Conservation (phyloP, 2,797 vertebrate species). For the Poeciliopsis turneri region DNA sequence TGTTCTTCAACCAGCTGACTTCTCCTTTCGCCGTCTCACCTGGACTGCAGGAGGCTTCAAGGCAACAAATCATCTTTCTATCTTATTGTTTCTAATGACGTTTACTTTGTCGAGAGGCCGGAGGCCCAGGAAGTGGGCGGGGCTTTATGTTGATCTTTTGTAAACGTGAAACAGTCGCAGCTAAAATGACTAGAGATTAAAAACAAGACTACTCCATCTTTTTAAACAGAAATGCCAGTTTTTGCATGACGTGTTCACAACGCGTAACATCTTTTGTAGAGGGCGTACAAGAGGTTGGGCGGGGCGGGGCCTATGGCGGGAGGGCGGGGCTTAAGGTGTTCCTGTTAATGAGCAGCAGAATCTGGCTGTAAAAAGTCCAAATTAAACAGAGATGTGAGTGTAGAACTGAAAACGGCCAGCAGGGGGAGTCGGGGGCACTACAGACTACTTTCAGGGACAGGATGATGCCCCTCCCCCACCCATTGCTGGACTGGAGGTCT, state of each 20-base stretch:
- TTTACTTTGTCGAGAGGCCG: conserved; percentile 55
- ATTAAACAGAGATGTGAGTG: neutral
- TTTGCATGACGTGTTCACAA: conserved; percentile 84
- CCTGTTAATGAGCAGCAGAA: conserved; percentile 49
- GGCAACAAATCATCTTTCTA: conserved; percentile 69
- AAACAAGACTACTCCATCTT: conserved; percentile 77
- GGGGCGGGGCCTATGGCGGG: neutral
- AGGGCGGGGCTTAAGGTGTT: neutral
- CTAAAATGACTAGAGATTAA: conserved; percentile 60
- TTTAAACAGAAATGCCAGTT: conserved; percentile 81
- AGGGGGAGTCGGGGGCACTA: conserved; percentile 43
- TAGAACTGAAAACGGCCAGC: conserved; percentile 26
- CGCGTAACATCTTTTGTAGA: conserved; percentile 83
- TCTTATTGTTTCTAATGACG: conserved; percentile 71
- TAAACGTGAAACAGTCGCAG: conserved; percentile 66
- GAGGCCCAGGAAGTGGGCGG: conserved; percentile 52
- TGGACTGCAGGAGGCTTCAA: conserved; percentile 53
- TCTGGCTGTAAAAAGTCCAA: conserved; percentile 15
- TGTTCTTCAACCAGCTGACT: conserved; percentile 79
- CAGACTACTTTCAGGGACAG: conserved; percentile 62
- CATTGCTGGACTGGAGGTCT: conserved; percentile 19
- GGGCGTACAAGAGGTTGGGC: conserved; percentile 12
- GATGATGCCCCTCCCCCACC: conserved; percentile 36
- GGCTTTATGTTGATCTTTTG: conserved; percentile 46
- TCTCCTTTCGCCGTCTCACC: conserved; percentile 45